Conservation (phyloP, 2,888 invertebrate genomes). For the Ernsta delagoae region DNA sequence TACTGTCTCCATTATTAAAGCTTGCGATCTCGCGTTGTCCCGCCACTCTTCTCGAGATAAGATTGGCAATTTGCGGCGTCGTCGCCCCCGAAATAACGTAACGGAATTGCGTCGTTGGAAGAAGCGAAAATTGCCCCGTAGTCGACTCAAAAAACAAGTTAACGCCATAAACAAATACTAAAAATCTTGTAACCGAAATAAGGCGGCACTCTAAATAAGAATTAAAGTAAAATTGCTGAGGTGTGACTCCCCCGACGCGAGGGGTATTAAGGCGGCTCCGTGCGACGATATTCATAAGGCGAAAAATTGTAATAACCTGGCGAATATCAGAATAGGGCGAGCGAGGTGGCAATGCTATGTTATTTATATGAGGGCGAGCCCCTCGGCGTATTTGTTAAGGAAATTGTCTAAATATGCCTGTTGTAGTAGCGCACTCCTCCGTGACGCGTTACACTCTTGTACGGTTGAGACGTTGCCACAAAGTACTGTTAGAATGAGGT, state of each 20-base stretch:
- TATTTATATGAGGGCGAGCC: slow-evolving; percentile 70
- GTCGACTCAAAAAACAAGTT: slow-evolving; percentile 65
- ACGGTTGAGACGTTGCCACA: slow-evolving; percentile 15
- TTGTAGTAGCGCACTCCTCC: slow-evolving; percentile 43
- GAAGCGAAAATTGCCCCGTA: slow-evolving; percentile 74
- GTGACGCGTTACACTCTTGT: slow-evolving; percentile 34
- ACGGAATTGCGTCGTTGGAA: slow-evolving; percentile 67
- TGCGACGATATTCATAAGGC: slow-evolving; percentile 83
- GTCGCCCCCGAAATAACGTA: slow-evolving; percentile 54
- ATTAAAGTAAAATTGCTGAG: slow-evolving; percentile 83
- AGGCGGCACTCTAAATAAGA: slow-evolving; percentile 83
- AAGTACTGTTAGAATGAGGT: not conserved
- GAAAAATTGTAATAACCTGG: slow-evolving; percentile 84
- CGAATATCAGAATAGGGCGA: slow-evolving; percentile 70
- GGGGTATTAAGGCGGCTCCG: slow-evolving; percentile 64
- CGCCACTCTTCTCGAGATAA: slow-evolving; percentile 39
- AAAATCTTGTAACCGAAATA: slow-evolving; percentile 83
- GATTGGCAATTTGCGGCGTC: slow-evolving; percentile 62
- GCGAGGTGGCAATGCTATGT: slow-evolving; percentile 61
- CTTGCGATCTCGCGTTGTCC: slow-evolving; percentile 39
- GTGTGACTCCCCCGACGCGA: slow-evolving; percentile 74
- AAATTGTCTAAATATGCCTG: slow-evolving; percentile 80
- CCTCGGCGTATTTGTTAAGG: slow-evolving; percentile 67
- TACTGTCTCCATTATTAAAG: slow-evolving; percentile 49
- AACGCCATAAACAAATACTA: slow-evolving; percentile 82